A percentile compares a stretch with the other conserved stretches of the same genome.
phyloP scores from a whole-genome alignment of 2,113 vertebrate genomes.

The Tragelaphus buxtoni region DNA sequence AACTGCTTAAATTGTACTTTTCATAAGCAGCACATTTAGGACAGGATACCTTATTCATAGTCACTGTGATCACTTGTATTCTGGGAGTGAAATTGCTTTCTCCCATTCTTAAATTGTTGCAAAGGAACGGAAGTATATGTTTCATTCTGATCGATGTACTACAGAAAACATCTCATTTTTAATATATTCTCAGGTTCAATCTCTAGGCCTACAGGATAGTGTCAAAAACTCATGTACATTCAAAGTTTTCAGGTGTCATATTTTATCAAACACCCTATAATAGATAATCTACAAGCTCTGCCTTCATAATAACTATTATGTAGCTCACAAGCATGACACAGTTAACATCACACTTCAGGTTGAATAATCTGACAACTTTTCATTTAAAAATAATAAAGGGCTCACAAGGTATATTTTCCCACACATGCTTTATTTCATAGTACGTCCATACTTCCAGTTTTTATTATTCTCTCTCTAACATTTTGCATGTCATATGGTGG shows the following conservation, averaged over 20 bases:
- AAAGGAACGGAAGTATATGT: background rate
- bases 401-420: slow-evolving; percentile 7
- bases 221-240: slow-evolving; percentile 31
- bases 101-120: background rate
- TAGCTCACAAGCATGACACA: slow-evolving; percentile 18
- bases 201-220: background rate
- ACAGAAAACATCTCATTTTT: background rate
- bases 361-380: slow-evolving; percentile 63
- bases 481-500: slow-evolving; percentile 73
- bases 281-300: background rate
- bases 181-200: slow-evolving; percentile 14
- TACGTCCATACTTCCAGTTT: slow-evolving; percentile 51
- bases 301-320: background rate
- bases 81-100: background rate
- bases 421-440: slow-evolving; percentile 59
- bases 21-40: background rate
- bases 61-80: background rate
- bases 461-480: slow-evolving; percentile 64
- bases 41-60: background rate
- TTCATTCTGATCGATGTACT: background rate
- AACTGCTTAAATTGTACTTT: slow-evolving; percentile 4
- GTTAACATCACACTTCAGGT: slow-evolving; percentile 30
- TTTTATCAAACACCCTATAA: slow-evolving; percentile 4
- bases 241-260: slow-evolving; percentile 28
- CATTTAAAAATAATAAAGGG: slow-evolving; percentile 57